Evolutionary conservation across 2,797 vertebrate genomes (phyloP).

Genomic region (Sebastolobus alascanus): DNA sequence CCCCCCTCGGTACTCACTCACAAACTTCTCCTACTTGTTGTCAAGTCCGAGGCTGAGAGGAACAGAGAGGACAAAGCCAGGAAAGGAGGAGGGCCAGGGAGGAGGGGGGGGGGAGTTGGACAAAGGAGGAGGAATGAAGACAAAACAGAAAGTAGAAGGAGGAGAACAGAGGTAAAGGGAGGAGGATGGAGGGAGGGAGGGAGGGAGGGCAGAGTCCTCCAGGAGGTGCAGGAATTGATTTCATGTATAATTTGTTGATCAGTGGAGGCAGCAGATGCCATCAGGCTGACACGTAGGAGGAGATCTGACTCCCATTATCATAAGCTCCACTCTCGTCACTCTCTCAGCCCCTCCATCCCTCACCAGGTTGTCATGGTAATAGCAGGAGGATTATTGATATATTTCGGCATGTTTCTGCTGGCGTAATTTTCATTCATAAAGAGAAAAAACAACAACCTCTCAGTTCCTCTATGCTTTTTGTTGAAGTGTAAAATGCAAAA

Average conservation of each 20-base stretch:
- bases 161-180: conserved; percentile 71
- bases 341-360: conserved; percentile 15
- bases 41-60: conserved; percentile 25
- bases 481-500: conserved; percentile 15
- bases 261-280: conserved; percentile 89
- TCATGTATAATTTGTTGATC: conserved; percentile 94
- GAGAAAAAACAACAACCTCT: not conserved
- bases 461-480: not conserved
- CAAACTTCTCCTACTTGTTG: conserved; percentile 80
- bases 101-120: not conserved
- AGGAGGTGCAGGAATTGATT: conserved; percentile 91
- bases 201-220: conserved; percentile 82
- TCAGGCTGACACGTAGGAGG: conserved; percentile 84
- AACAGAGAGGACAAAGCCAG: conserved; percentile 55
- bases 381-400: not conserved
- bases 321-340: conserved; percentile 83
- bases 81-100: conserved; percentile 21
- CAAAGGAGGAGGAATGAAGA: conserved; percentile 24
- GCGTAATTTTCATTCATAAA: conserved; percentile 13
- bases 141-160: conserved; percentile 19
- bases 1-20: conserved; percentile 69
- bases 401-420: not conserved
- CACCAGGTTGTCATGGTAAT: conserved; percentile 8
- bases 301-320: conserved; percentile 88
- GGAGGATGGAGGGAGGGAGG: no score